Evolutionary conservation across 1,140 invertebrate genomes (phyloP), one percentile per base, ranked within the genome.

Genomic region (Pomacea maculata): DNA sequence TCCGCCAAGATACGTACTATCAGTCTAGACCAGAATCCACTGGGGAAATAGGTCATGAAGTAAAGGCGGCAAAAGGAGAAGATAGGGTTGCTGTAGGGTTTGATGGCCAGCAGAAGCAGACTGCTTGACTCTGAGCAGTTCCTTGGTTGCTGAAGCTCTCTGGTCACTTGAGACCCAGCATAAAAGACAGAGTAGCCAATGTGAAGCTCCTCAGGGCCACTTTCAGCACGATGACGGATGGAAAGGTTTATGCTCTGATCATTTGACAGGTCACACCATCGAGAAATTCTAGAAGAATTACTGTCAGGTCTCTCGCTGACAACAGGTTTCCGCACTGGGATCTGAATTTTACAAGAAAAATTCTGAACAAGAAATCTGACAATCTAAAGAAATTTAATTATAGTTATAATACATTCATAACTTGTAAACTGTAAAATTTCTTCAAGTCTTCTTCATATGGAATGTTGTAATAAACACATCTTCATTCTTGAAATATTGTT

Each of bases 21-120:
- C 7, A 99, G 93, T 15, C 98, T 92, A 0, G 98, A 96, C 98
- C 98, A 99, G 91, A 99, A 99, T 0, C 98, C 98, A 84, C 96
- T 96, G 0, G 98, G 98, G 89, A 99, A 97, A 91, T 99, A 99
- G 0, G 97, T 97, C 94, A 99, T 96, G 10, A 92, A 85, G 83
- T 92, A 93, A 5, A 93, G 86, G 29, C 92, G 86, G 61, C 90
- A 86, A 75, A 91, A 83, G 8, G 90, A 89, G 70, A 89, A 88
- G 15, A 85, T 86, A 21, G 88, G 85, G 80, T 89, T 88, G n/a
- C 72, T 86, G 25, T 82, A 79, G n/a, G 86, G 70, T 45, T 84
- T 82, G 25, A 85, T 80, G 15, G 80, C 84, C 10, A 86, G 79
- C 57, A 86, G 76, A 15, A 79, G n/a, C 12, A 85, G 74, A n/a